Base-by-base conservation (phyloP, 2,797 vertebrate genomes). In the Moxostoma hubbsi region DNA sequence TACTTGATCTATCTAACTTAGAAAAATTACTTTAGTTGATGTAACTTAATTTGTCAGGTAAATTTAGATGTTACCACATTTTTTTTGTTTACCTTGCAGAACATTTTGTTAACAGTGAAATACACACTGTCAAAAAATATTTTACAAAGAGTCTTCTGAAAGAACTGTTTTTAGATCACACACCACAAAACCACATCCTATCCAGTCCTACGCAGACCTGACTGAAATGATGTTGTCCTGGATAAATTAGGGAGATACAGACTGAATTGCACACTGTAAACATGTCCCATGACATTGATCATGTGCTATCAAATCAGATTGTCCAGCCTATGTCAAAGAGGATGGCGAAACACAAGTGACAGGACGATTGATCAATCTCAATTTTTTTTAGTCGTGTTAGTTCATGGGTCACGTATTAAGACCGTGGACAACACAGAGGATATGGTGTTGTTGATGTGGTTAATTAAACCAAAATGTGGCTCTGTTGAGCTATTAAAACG, bases 231-330 rank as follows among this genome's bases (percentile, higher is more conserved):
- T 54, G 15, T 46, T 8, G 24, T 55, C 51, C 5, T 13, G 61
- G 49, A 45, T 12, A 55, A 51, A 74, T 63, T 16, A 51, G 64
- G 9, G 75, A 9, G 10, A 45, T 24, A 13, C 15, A n/a, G 9
- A 43, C 46, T 59, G 18, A 51, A 46, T 24, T 47, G 18, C 10
- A 18, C 24, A 43, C 16, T 77, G 46, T 68, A 66, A 43, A 77
- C 46, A 53, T 69, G 47, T 61, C 47, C 47, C 49, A 10, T 77
- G 54, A 66, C 62, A 75, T 57, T 36, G 16, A 76, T 59, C 54
- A 67, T 46, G 57, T 54, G 74, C 45, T 70, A 70, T 77, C 11
- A 70, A 63, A 77, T 77, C 15, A 65, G 55, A 65, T 70, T 54
- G 49, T 69, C 66, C 1, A 12, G 61, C 24, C 12, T 59, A 50